Evolutionary conservation across 2,888 invertebrate species (phyloP).

Genomic region (Megalurothrips usitatus): DNA sequence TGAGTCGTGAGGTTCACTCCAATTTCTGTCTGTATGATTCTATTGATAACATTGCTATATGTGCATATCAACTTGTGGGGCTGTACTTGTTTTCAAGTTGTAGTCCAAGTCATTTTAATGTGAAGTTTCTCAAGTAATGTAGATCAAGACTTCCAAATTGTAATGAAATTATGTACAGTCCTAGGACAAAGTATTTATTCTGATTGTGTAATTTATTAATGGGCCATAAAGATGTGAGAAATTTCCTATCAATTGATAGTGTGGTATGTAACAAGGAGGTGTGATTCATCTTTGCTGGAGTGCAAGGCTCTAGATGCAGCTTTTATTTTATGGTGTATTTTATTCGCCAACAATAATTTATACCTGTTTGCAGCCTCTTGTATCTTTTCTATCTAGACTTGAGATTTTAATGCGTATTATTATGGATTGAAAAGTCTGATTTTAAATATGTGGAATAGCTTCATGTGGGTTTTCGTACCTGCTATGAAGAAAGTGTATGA

Average conservation of each 20-base stretch:
- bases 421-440: constrained; percentile 14
- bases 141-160: background rate
- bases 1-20: no score
- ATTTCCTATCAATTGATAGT: no score
- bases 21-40: no score
- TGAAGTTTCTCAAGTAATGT: no score
- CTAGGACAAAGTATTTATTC: constrained; percentile 8
- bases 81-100: background rate
- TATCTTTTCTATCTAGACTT: background rate
- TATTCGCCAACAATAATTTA: no score
- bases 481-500: background rate
- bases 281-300: background rate
- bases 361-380: no score
- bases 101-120: no score
- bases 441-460: background rate
- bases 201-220: constrained; percentile 5
- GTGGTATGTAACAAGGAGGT: no score
- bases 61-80: background rate
- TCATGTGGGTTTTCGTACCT: background rate
- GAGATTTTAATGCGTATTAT: background rate
- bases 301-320: no score
- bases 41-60: background rate
- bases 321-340: no score
- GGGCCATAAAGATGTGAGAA: background rate
- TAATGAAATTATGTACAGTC: background rate